These are phyloP conservation scores for Sphaeridia pumilis DNA, from an alignment of 2,888 invertebrate species.

Conservation along the genomic window DNA sequence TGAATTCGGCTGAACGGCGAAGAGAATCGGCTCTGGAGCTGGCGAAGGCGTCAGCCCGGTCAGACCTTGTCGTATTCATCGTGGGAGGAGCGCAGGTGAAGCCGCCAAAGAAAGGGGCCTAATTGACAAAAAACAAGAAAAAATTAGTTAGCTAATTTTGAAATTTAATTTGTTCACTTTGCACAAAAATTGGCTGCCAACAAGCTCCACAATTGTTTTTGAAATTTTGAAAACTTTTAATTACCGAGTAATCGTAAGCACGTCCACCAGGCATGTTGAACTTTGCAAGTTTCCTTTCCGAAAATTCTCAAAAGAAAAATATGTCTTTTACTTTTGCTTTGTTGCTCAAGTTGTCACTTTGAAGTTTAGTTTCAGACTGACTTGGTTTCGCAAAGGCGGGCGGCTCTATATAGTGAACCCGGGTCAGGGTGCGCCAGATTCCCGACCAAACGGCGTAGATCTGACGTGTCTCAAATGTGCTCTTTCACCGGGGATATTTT, in stretches of 20 bases:
- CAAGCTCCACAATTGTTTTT: neutral
- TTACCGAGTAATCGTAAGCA: constrained; percentile 12
- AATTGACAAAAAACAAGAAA: neutral
- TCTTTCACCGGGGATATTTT: too few species aligned
- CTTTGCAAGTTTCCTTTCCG: neutral
- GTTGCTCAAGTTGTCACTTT: neutral
- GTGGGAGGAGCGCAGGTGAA: constrained; percentile 11
- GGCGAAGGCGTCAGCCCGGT: constrained; percentile 5
- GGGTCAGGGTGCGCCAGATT: neutral
- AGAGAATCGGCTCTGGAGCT: constrained; percentile 10
- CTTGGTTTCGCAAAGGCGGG: neutral
- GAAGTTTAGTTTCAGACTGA: constrained; percentile 3
- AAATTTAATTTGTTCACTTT: too few species aligned
- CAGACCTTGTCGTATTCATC: constrained; percentile 8
- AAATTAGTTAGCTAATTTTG: neutral
- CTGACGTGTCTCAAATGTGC: too few species aligned
- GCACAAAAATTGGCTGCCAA: too few species aligned
- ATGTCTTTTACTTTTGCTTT: neutral
- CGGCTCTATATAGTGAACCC: constrained; percentile 11
- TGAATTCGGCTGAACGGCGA: neutral
- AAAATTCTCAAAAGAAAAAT: neutral
- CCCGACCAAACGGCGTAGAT: too few species aligned
- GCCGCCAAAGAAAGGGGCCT: constrained; percentile 12
- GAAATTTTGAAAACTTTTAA: neutral
- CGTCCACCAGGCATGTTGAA: constrained; percentile 11